A percentile compares a stretch with the other conserved stretches of the same genome.
Conservation (phyloP, 2,797 vertebrate genomes). For the Myotis planiceps region DNA sequence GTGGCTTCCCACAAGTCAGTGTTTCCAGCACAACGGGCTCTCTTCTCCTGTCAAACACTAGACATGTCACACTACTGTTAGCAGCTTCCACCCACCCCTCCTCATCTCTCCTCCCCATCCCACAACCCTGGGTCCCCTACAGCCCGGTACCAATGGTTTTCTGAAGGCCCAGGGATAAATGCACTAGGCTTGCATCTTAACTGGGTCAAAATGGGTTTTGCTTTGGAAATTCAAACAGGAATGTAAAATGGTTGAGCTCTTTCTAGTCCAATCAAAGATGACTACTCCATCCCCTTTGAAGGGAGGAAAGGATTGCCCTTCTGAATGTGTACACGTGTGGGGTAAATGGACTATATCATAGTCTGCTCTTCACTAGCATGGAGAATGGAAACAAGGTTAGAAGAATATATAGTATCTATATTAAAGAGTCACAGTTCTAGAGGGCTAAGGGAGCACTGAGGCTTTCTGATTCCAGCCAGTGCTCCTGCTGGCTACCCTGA, state of each 20-base stretch:
- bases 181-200: constrained; percentile 28
- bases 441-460: constrained; percentile 55
- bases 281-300: constrained; percentile 34
- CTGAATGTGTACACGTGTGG: constrained; percentile 54
- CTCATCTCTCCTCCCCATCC: neutral
- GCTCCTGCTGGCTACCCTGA: constrained; percentile 63
- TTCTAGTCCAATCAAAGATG: constrained; percentile 66
- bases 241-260: constrained; percentile 67
- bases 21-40: constrained; percentile 43
- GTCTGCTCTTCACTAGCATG: constrained; percentile 48
- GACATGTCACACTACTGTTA: constrained; percentile 1
- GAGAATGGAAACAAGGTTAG: constrained; percentile 74
- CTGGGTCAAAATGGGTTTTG: constrained; percentile 53
- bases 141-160: constrained; percentile 40
- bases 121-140: neutral
- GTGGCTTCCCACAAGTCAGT: constrained; percentile 70
- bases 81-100: neutral
- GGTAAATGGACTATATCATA: constrained; percentile 69
- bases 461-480: constrained; percentile 35
- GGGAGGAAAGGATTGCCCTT: constrained; percentile 43
- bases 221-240: constrained; percentile 72
- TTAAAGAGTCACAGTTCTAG: constrained; percentile 80
- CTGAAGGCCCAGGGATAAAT: constrained; percentile 20
- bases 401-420: constrained; percentile 75
- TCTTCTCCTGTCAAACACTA: constrained; percentile 11